Evolutionary conservation across 2,797 vertebrate species (phyloP), one percentile per base, ranked within the genome.

Genomic region (Pseudochaenichthys georgianus): DNA sequence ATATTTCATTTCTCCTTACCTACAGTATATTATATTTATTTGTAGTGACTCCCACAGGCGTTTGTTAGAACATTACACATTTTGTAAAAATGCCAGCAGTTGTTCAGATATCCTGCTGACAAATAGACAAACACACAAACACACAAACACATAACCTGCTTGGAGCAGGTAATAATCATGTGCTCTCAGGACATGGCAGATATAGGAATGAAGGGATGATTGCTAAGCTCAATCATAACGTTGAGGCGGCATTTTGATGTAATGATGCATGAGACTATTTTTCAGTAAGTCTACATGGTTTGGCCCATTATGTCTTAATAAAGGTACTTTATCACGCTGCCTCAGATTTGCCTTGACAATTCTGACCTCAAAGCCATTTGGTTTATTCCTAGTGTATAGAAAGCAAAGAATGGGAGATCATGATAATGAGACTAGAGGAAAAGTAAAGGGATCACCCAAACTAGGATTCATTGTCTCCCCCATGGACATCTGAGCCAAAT

Each of bases 1-100:
- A 60, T 41, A 41, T 60, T 16, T 21, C 15, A 72, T 42, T 31
- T 48, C 19, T 75, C 23, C 48, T 66, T 53, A 15, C 9, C 52
- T 12, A 28, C 28, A 28, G 28, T n/a, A n/a, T n/a, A n/a, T n/a
- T 28, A 3, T 63, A 31, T 48, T 11, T 43, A 6, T 19, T 34
- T 43, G 19, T 4, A 12, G n/a, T 57, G 57, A 57, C 28, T 47
- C 31, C 51, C 2, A 5, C 51, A 63, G 21, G 11, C 28, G 31
- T 66, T 54, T 4, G 19, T 28, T 17, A 13, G 48, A 50, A 55
- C 46, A 19, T 48, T 1, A 17, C 15, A 59, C 31, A 3, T 13
- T 34, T 9, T 38, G 34, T 38, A 38, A 38, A 38, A 38, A 38
- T 38, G 34, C 34, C 34, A 38, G 34, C 8, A 7, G 8, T 38